A percentile compares a stretch with the other conserved stretches of the same genome.
Conservation (phyloP, 2,113 vertebrate species). For the Dunckerocampus dactyliophorus region DNA sequence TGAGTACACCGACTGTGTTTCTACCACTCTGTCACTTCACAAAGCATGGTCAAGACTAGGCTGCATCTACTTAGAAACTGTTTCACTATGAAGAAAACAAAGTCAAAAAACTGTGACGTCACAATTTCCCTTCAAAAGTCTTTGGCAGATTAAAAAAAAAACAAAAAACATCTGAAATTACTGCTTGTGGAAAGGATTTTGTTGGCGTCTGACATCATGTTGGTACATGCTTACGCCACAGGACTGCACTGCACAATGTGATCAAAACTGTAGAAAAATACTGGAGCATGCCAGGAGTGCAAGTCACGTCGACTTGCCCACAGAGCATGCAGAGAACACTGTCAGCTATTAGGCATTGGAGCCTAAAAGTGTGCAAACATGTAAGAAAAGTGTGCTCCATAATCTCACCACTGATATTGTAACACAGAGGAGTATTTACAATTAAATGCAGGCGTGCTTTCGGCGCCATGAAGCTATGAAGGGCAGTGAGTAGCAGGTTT, state of each 20-base stretch:
- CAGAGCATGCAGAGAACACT: slow-evolving; percentile 44
- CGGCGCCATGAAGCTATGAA: slow-evolving; percentile 5
- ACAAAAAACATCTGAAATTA: slow-evolving; percentile 13
- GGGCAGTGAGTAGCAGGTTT: slow-evolving; percentile 1
- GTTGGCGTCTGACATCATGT: slow-evolving; percentile 22
- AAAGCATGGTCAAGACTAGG: slow-evolving; percentile 45
- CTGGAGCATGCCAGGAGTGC: slow-evolving; percentile 49
- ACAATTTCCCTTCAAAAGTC: slow-evolving; percentile 61
- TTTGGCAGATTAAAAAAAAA: slow-evolving; percentile 65
- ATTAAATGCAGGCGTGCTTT: slow-evolving; percentile 9
- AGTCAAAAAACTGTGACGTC: slow-evolving; percentile 17
- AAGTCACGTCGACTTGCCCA: slow-evolving; percentile 32
- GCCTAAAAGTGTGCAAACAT: slow-evolving; percentile 11
- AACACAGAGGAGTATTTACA: slow-evolving; percentile 34
- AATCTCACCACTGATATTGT: slow-evolving; percentile 14
- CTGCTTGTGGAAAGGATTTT: slow-evolving; percentile 4
- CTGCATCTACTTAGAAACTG: slow-evolving; percentile 46
- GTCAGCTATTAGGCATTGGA: slow-evolving; percentile 20
- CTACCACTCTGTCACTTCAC: slow-evolving; percentile 51
- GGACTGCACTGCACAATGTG: slow-evolving; percentile 49
- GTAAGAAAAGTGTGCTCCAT: slow-evolving; percentile 22
- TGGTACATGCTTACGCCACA: slow-evolving; percentile 51
- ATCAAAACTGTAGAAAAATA: slow-evolving; percentile 36
- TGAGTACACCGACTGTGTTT: slow-evolving; percentile 52
- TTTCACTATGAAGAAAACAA: slow-evolving; percentile 18